Evolutionary conservation across 2,888 invertebrate species (phyloP).

Genomic region (Stenichneumon culpator): DNA sequence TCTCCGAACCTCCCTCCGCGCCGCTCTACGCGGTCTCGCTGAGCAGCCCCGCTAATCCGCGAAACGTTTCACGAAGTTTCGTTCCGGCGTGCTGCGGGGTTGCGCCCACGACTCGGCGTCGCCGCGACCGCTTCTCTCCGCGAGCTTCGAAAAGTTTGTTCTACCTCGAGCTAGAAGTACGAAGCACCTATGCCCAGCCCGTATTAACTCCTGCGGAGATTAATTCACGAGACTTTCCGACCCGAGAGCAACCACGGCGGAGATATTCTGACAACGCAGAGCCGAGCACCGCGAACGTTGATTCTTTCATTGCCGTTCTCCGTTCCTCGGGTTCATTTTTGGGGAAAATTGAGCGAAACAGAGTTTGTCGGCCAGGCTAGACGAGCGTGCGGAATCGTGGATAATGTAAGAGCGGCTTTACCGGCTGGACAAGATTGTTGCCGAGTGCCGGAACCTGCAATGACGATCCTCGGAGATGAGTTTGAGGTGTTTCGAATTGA

Average conservation of each 20-base stretch:
- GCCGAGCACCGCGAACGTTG: not conserved
- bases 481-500: not conserved
- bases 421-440: not conserved
- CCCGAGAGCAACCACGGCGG: not conserved
- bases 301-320: not conserved
- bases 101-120: conserved; percentile 45
- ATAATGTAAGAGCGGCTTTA: not conserved
- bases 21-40: conserved; percentile 30
- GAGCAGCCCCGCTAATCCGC: conserved; percentile 70
- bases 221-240: conserved; percentile 68
- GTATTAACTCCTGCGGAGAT: conserved; percentile 71
- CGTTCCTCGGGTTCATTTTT: not conserved
- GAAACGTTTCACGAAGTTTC: conserved; percentile 71
- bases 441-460: not conserved
- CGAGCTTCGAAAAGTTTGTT: conserved; percentile 68
- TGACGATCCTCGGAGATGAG: not conserved
- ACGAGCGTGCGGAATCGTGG: conserved; percentile 16
- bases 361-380: not conserved
- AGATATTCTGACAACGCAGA: conserved; percentile 21
- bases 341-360: conserved; percentile 2
- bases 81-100: conserved; percentile 40
- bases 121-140: conserved; percentile 33
- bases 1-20: conserved; percentile 27
- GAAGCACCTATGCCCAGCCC: conserved; percentile 67
- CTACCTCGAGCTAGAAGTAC: conserved; percentile 63